Evolutionary conservation across 2,888 invertebrate species (phyloP).

Genomic region (Boloria selene): DNA sequence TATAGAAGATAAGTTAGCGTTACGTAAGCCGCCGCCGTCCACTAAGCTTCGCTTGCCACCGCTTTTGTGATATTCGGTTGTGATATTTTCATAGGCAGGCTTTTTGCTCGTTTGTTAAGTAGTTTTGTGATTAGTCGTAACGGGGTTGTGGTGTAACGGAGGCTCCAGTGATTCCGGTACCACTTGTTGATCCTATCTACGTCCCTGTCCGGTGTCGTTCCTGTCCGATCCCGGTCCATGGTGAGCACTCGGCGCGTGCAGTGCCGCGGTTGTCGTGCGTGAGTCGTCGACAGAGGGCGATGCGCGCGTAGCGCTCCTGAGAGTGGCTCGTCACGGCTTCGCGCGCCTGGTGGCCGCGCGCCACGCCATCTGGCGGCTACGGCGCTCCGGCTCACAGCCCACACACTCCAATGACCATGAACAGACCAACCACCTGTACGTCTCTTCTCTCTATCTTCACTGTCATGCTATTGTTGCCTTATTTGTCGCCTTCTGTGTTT

Average conservation of each 20-base stretch:
- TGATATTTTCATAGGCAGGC: constrained; percentile 77
- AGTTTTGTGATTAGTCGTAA: constrained; percentile 16
- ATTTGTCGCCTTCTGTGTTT: constrained; percentile 38
- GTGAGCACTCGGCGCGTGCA: constrained; percentile 49
- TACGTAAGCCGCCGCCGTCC: constrained; percentile 82
- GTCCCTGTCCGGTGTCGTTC: constrained; percentile 41
- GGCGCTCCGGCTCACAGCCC: constrained; percentile 81
- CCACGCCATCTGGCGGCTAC: constrained; percentile 87
- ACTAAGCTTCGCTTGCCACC: constrained; percentile 80
- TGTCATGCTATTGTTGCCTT: constrained; percentile 48
- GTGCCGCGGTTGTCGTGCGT: constrained; percentile 48
- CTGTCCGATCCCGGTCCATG: constrained; percentile 45
- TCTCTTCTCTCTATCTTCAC: constrained; percentile 66
- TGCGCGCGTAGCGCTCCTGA: constrained; percentile 73
- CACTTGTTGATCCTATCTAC: constrained; percentile 47
- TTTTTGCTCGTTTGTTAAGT: constrained; percentile 69
- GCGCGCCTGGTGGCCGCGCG: constrained; percentile 87
- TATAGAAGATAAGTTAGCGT: constrained; percentile 74
- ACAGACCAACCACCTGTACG: constrained; percentile 81
- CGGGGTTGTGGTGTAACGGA: constrained; percentile 39
- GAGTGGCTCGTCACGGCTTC: constrained; percentile 86
- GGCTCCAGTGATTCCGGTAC: constrained; percentile 32
- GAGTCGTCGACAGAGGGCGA: constrained; percentile 60
- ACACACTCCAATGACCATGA: constrained; percentile 78
- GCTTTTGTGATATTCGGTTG: constrained; percentile 82